These are phyloP conservation scores for Cottoperca gobio DNA, from an alignment of 2,797 vertebrate species.

Conservation along the genomic window DNA sequence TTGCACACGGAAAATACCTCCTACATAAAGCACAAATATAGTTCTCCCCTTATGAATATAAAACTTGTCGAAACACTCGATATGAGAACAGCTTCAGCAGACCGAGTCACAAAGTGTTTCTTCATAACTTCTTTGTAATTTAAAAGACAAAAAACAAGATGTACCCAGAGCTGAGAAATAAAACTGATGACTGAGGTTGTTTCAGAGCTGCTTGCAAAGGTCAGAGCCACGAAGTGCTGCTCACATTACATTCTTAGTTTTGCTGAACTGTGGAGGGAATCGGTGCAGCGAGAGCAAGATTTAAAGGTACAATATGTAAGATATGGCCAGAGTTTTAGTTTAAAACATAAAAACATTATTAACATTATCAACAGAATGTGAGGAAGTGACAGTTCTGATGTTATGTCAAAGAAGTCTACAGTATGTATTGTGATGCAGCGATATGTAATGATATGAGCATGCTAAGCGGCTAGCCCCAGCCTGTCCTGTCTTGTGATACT, in stretches of 20 bases:
- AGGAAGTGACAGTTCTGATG: too few species aligned
- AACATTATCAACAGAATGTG: too few species aligned
- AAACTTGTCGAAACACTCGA: neutral
- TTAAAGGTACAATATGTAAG: too few species aligned
- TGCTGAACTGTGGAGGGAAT: slow-evolving; percentile 44
- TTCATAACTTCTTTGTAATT: slow-evolving; percentile 3
- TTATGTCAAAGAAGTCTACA: too few species aligned
- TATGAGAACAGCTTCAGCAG: neutral
- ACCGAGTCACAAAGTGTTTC: slow-evolving; percentile 9
- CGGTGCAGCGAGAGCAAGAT: slow-evolving; percentile 10
- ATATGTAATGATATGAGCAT: too few species aligned
- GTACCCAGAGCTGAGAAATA: slow-evolving; percentile 23
- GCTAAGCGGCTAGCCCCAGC: too few species aligned
- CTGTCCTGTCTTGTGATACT: too few species aligned
- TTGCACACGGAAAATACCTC: neutral
- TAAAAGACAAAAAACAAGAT: slow-evolving; percentile 16
- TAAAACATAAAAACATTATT: too few species aligned
- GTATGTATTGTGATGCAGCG: too few species aligned
- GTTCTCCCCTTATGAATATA: neutral
- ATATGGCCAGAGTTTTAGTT: too few species aligned
- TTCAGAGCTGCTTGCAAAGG: slow-evolving; percentile 42
- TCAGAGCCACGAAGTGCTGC: slow-evolving; percentile 34
- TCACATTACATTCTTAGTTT: slow-evolving; percentile 32
- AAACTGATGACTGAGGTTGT: slow-evolving; percentile 49
- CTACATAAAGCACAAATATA: neutral